Percentiles rank a stretch among this genome's conserved stretches.
Conservation (phyloP, 1,140 invertebrate genomes). For the Myzus persicae region DNA sequence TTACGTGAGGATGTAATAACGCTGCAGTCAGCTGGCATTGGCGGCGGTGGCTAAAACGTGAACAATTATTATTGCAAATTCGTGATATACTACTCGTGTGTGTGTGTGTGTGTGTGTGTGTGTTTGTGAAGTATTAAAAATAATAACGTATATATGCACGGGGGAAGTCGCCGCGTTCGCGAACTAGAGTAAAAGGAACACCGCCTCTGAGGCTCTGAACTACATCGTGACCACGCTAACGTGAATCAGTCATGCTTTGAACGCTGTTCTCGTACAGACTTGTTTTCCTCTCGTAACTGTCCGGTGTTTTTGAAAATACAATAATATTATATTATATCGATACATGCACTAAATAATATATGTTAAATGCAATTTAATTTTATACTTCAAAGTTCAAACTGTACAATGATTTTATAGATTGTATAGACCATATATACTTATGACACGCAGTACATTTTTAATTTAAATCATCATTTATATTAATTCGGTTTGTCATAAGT, state of each 20-base stretch:
- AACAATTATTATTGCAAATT: constrained; percentile 41
- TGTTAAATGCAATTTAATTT: background rate
- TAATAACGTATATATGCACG: background rate
- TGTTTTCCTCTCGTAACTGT: background rate
- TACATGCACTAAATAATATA: background rate
- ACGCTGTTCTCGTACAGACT: background rate
- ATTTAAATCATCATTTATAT: background rate
- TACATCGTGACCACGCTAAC: constrained; percentile 38
- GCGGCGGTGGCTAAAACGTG: constrained; percentile 25
- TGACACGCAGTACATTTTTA: background rate
- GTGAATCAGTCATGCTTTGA: constrained; percentile 43
- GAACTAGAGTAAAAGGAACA: constrained; percentile 51
- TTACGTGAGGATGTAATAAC: background rate
- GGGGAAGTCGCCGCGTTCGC: constrained; percentile 12
- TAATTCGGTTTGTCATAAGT: background rate
- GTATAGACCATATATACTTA: background rate
- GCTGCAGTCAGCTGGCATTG: constrained; percentile 6
- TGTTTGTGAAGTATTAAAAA: background rate
- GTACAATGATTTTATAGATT: background rate
- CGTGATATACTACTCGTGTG: background rate
- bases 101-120: background rate
- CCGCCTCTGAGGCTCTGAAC: background rate
- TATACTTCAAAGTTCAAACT: background rate
- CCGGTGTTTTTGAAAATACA: background rate
- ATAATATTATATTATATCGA: background rate